Conservation (phyloP, 2,797 vertebrate species). For the Gymnothorax javanicus region DNA sequence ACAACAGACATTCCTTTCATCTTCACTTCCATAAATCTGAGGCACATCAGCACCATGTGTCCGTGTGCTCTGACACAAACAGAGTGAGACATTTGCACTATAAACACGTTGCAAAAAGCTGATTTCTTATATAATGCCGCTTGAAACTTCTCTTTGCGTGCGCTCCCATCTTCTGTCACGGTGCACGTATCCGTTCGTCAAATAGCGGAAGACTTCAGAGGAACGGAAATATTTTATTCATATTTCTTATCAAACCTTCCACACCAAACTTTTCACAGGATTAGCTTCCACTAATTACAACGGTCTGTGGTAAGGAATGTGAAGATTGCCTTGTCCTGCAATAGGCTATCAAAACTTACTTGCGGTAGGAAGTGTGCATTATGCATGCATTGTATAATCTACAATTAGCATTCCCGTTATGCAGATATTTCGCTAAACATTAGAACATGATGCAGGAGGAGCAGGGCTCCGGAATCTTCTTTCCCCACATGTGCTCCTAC, state of each 20-base stretch:
- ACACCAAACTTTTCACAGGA: conserved; percentile 31
- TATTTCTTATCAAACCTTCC: conserved; percentile 42
- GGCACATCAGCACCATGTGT: conserved; percentile 43
- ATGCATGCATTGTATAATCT: neutral
- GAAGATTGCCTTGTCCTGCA: conserved; percentile 17
- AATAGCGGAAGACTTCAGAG: conserved; percentile 45
- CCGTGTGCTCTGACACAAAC: conserved; percentile 41
- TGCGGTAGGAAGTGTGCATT: neutral
- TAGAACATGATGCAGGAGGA: neutral
- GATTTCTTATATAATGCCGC: conserved; percentile 45
- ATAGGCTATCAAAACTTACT: neutral
- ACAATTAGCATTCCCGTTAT: neutral
- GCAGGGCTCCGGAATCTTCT: neutral
- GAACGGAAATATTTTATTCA: conserved; percentile 47
- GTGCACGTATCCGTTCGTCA: conserved; percentile 36
- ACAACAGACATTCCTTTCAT: conserved; percentile 45
- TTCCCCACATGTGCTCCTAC: too few species aligned
- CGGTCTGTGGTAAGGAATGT: conserved; percentile 27
- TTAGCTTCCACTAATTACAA: conserved; percentile 50
- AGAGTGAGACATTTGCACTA: conserved; percentile 51
- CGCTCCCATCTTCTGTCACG: conserved; percentile 15
- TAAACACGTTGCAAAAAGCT: conserved; percentile 47
- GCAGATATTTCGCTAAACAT: neutral
- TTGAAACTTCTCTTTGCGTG: conserved; percentile 31
- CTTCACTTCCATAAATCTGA: conserved; percentile 42